Evolutionary conservation across 2,797 vertebrate species (phyloP).

Genomic region (Harpagifer antarcticus): DNA sequence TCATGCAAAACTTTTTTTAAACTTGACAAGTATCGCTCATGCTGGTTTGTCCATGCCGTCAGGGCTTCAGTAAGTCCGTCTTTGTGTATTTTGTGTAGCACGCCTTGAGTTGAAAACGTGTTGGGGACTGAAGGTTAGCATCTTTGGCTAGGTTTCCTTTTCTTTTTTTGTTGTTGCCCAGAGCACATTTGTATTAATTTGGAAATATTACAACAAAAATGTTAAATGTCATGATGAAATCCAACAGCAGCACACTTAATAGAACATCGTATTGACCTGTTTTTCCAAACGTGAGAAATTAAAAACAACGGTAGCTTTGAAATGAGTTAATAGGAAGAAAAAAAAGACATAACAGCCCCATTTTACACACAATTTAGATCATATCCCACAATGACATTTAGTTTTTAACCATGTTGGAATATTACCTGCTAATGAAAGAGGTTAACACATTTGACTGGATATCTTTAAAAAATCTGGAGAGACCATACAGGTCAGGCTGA

Average conservation of each 20-base stretch:
- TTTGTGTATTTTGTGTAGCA: conserved; percentile 57
- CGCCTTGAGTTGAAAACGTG: conserved; percentile 65
- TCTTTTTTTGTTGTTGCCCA: conserved; percentile 45
- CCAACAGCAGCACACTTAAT: conserved; percentile 63
- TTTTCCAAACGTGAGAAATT: conserved; percentile 57
- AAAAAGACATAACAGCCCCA: conserved; percentile 27
- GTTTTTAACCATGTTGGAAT: conserved; percentile 47
- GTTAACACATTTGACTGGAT: conserved; percentile 61
- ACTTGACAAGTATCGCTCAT: conserved; percentile 79
- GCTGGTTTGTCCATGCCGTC: conserved; percentile 82
- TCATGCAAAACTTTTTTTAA: conserved; percentile 79
- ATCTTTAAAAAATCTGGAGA: conserved; percentile 49
- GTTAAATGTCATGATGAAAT: conserved; percentile 55
- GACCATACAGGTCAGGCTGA: conserved; percentile 19
- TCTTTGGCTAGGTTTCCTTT: conserved; percentile 75
- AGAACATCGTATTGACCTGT: conserved; percentile 37
- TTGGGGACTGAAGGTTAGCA: conserved; percentile 68
- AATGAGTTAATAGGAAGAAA: conserved; percentile 43
- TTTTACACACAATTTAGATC: conserved; percentile 56
- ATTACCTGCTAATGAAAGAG: conserved; percentile 38
- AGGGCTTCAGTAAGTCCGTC: conserved; percentile 68
- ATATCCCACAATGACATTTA: conserved; percentile 54
- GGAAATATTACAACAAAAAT: conserved; percentile 54
- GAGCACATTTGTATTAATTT: conserved; percentile 70
- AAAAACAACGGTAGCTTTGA: conserved; percentile 63